A percentile compares a stretch with the other conserved stretches of the same genome.
Evolutionary conservation across 2,113 vertebrate species (phyloP).

Genomic region (Cepphus grylle): DNA sequence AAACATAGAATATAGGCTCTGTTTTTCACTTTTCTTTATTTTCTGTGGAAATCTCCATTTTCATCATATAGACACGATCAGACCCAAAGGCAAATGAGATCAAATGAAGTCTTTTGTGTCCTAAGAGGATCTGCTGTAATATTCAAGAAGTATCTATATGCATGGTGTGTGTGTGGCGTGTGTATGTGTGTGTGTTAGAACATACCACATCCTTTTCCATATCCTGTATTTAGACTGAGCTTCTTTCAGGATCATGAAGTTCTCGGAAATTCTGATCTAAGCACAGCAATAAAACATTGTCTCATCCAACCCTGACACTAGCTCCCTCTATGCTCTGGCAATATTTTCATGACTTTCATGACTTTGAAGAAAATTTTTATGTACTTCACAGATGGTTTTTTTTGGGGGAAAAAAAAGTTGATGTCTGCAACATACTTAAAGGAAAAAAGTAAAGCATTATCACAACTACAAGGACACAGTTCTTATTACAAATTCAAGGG

Average conservation of each 20-base stretch:
- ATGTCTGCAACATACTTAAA: not conserved
- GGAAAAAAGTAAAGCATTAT: not conserved
- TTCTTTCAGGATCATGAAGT: not conserved
- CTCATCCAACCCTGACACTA: not conserved
- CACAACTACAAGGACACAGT: not conserved
- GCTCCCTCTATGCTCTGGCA: not conserved
- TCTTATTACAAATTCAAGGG: not conserved
- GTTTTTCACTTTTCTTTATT: not conserved
- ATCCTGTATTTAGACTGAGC: not conserved
- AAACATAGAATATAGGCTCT: not conserved
- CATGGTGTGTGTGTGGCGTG: not conserved
- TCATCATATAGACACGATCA: not conserved
- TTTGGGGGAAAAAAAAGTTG: not conserved
- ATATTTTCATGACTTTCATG: not conserved
- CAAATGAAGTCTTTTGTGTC: not conserved
- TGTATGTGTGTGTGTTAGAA: not conserved
- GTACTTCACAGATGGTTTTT: not conserved
- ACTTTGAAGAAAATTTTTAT: not conserved
- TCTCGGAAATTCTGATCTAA: not conserved
- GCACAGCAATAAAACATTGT: not conserved
- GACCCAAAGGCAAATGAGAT: not conserved
- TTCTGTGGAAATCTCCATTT: not conserved
- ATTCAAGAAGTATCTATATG: not conserved
- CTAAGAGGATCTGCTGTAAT: not conserved
- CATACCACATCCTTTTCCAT: not conserved